A percentile compares a stretch with the other conserved stretches of the same genome.
These are phyloP conservation scores for Cotesia vestalis DNA, from an alignment of 1,140 invertebrate genomes.

Conservation along the genomic window DNA sequence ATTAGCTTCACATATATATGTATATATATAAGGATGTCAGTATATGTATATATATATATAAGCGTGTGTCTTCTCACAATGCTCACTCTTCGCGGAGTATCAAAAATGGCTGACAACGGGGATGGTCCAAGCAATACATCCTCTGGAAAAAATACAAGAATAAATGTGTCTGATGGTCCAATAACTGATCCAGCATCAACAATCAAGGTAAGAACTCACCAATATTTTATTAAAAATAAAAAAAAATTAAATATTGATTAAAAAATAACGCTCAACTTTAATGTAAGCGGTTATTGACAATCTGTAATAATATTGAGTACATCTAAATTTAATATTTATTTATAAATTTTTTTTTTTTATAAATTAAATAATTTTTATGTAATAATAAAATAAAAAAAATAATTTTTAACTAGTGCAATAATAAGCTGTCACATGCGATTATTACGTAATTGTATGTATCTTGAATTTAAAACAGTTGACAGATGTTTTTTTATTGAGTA, in stretches of 20 bases:
- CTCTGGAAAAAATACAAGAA: slow-evolving; percentile 57
- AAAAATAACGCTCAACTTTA: background rate
- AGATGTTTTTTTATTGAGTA: slow-evolving; percentile 5
- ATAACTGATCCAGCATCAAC: slow-evolving; percentile 59
- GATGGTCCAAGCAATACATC: slow-evolving; percentile 52
- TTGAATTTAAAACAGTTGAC: slow-evolving; percentile 12
- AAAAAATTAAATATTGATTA: slow-evolving; percentile 11
- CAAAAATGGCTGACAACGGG: slow-evolving; percentile 62
- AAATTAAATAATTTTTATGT: background rate
- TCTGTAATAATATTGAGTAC: background rate
- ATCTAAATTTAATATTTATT: background rate
- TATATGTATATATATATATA: no score
- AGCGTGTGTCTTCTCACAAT: no score
- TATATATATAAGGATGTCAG: no score
- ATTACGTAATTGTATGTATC: background rate
- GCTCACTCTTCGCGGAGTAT: no score
- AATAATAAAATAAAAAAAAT: no score
- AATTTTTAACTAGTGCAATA: no score
- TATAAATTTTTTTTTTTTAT: background rate
- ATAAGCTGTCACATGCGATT: slow-evolving; percentile 1
- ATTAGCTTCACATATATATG: no score
- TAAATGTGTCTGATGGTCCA: slow-evolving; percentile 55
- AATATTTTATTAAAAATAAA: background rate
- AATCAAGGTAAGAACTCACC: slow-evolving; percentile 52
- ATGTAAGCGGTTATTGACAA: no score